These are phyloP conservation scores for Diacarnus erythraeanus DNA, from an alignment of 37 sponge, comb jelly and placozoan species.

Conservation along the genomic window DNA sequence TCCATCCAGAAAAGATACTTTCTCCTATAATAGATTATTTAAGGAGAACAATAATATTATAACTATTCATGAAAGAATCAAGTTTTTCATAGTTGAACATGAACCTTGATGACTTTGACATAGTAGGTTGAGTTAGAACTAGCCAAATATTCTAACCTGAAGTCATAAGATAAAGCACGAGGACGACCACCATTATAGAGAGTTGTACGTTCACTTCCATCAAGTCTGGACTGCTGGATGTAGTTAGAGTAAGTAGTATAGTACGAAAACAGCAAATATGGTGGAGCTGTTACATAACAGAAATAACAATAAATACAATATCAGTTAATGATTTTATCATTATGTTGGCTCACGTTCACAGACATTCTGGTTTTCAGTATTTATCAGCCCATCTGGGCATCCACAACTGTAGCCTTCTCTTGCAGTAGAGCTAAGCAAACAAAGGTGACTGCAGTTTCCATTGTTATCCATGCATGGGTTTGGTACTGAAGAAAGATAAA, in stretches of 20 bases:
- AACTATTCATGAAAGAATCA: too few relatives aligned
- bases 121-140: too few relatives aligned
- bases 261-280: constrained; percentile 15
- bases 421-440: constrained; percentile 31
- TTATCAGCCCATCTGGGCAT: constrained; percentile 39
- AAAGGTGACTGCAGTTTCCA: constrained; percentile 69
- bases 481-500: not conserved
- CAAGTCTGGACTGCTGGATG: constrained; percentile 10
- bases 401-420: constrained; percentile 40
- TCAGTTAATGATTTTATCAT: not conserved
- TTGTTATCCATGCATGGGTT: constrained; percentile 30
- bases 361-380: not conserved
- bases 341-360: constrained; percentile 1
- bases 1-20: constrained; percentile 2
- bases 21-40: not conserved
- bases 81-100: too few relatives aligned
- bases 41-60: too few relatives aligned
- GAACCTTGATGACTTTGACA: too few relatives aligned
- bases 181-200: constrained; percentile 17
- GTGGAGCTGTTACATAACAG: constrained; percentile 10
- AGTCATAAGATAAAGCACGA: constrained; percentile 25
- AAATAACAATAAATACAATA: too few relatives aligned
- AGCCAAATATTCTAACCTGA: constrained; percentile 11
- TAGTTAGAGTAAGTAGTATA: constrained; percentile 1
- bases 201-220: constrained; percentile 4